A percentile compares a stretch with the other conserved stretches of the same genome.
Evolutionary conservation across 2,113 vertebrate species (phyloP).

Genomic region (Vanacampus margaritifer): DNA sequence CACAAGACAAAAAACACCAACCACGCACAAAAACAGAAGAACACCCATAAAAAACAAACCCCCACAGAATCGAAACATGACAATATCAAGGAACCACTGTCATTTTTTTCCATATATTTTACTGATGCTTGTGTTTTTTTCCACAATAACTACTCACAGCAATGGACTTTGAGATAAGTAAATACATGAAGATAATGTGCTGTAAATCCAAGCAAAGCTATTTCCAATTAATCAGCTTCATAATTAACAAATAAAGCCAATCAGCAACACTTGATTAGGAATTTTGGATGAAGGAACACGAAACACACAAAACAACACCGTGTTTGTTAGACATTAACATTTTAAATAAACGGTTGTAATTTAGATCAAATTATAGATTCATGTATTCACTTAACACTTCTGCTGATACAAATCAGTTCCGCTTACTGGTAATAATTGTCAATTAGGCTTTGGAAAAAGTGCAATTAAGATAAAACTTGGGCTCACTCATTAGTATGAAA

Average conservation of each 20-base stretch:
- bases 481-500: background rate
- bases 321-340: background rate
- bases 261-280: background rate
- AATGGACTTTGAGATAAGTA: constrained; percentile 20
- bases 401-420: background rate
- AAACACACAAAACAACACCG: background rate
- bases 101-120: background rate
- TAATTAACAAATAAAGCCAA: background rate
- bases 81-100: no score
- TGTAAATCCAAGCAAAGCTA: background rate
- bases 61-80: no score
- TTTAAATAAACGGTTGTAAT: background rate
- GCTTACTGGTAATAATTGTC: background rate
- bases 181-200: background rate
- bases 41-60: no score
- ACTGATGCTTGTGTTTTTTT: constrained; percentile 12
- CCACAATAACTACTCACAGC: constrained; percentile 1
- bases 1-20: no score
- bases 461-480: background rate
- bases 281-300: constrained; percentile 5
- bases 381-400: background rate
- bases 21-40: no score
- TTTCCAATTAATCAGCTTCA: background rate
- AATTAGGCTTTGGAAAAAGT: background rate
- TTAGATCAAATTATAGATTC: background rate